Evolutionary conservation across 2,113 vertebrate species (phyloP).

Genomic region (Megaceryle torquata): DNA sequence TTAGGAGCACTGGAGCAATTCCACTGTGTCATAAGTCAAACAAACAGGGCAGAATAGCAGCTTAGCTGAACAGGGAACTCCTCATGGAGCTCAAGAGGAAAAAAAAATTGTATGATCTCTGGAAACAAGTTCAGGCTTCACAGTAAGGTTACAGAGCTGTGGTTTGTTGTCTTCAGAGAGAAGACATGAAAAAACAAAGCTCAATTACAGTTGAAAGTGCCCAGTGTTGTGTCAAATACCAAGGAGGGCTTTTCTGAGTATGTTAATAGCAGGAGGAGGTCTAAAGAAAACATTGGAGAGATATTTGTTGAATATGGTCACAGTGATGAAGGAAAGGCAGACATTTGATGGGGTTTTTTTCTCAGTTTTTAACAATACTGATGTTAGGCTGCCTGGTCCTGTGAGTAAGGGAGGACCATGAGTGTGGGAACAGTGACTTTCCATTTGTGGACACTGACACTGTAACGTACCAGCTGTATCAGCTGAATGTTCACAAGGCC

Average conservation of each 20-base stretch:
- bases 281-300: not conserved
- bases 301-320: not conserved
- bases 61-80: not conserved
- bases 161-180: not conserved
- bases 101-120: not conserved
- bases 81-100: not conserved
- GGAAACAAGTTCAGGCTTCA: not conserved
- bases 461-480: no score
- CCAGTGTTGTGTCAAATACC: not conserved
- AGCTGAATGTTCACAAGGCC: no score
- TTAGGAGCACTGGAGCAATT: not conserved
- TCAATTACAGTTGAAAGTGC: not conserved
- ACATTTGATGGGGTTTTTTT: not conserved
- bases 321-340: not conserved
- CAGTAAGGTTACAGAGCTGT: not conserved
- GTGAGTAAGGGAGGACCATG: no score
- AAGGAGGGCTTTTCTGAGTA: not conserved
- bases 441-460: no score
- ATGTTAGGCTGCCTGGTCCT: no score
- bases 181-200: not conserved
- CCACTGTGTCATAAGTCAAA: not conserved
- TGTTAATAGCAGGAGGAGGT: not conserved
- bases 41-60: not conserved
- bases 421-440: no score
- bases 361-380: no score